These are phyloP conservation scores for Onthophagus sagittarius DNA, from an alignment of 2,888 invertebrate genomes.

Conservation along the genomic window DNA sequence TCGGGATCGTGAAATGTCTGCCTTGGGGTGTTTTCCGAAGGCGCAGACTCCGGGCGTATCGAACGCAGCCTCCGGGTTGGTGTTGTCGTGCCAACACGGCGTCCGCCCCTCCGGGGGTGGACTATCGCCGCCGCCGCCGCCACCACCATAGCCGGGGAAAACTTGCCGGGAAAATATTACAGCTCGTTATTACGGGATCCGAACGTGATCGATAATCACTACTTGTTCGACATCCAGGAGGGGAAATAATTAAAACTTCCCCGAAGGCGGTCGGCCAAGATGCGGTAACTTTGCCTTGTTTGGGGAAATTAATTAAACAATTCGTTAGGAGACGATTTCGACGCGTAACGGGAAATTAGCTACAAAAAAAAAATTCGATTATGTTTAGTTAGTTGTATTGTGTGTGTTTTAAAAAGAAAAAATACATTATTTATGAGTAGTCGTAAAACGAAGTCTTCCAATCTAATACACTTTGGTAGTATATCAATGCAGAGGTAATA, in stretches of 20 bases:
- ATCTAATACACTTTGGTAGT: neutral
- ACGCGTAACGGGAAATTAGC: too few species aligned
- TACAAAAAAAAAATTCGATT: too few species aligned
- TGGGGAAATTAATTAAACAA: neutral
- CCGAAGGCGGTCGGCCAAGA: neutral
- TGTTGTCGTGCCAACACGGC: slow-evolving; percentile 43
- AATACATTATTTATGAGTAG: too few species aligned
- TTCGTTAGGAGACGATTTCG: neutral
- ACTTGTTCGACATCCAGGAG: neutral
- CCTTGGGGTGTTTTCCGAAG: slow-evolving; percentile 31
- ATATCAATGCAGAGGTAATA: slow-evolving; percentile 26
- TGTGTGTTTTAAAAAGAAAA: too few species aligned
- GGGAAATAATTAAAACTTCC: neutral
- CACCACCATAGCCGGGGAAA: neutral
- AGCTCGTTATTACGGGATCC: neutral
- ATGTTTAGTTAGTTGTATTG: too few species aligned
- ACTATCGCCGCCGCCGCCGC: neutral
- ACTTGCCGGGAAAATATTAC: neutral
- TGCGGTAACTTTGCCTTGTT: neutral
- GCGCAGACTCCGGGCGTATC: slow-evolving; percentile 41
- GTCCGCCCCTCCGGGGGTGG: slow-evolving; percentile 29
- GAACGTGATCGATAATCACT: neutral
- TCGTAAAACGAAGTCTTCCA: neutral
- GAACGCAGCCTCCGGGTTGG: slow-evolving; percentile 42
- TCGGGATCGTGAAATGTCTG: slow-evolving; percentile 19